Base-by-base conservation (phyloP, 1,140 invertebrate genomes). In the Marisa cornuarietis region DNA sequence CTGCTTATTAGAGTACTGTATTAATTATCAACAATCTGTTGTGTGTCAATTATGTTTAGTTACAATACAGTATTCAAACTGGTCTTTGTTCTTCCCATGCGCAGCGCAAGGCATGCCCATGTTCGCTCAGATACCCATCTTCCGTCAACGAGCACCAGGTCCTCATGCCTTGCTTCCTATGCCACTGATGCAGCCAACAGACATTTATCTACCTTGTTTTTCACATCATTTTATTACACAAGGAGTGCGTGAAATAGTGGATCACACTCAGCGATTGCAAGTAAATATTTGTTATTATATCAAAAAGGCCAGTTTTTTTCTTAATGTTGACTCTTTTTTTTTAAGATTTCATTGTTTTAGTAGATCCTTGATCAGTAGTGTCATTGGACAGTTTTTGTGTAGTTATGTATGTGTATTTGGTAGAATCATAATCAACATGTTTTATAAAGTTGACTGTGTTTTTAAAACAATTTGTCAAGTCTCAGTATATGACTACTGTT, bases 201-300 rank as follows among this genome's bases (percentile, higher is more conserved):
- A 95, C 91, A 94, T 94, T 10, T 94, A 94, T 83, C 89, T 95
- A n/a, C 93, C 93, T 0, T 95, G 94, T 83, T 76, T 90, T 90
- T 75, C 85, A 22, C 78, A 84, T 78, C 83, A 87, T 78, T 87
- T 86, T 81, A 81, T 86, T 18, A 82, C 83, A 26, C 82, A 82
- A 52, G 80, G 82, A 63, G 83, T 83, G 5, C 72, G 79, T 22
- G 79, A 81, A 31, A 69, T 81, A 11, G 62, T 80, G 7, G 63
- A 71, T 16, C 71, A 77, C 61, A 78, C 54, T 14, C 54, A 58
- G 8, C 54, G 58, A 22, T 61, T 74, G 42, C 71, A 78, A 68
- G 79, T 80, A 79, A 82, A 26, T 61, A 79, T 18, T 31, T 73
- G 14, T 49, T 13, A 24, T 31, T 13, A 42, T 6, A 42, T 6